Conservation (phyloP, 2,888 invertebrate species). For the Stramonita haemastoma region DNA sequence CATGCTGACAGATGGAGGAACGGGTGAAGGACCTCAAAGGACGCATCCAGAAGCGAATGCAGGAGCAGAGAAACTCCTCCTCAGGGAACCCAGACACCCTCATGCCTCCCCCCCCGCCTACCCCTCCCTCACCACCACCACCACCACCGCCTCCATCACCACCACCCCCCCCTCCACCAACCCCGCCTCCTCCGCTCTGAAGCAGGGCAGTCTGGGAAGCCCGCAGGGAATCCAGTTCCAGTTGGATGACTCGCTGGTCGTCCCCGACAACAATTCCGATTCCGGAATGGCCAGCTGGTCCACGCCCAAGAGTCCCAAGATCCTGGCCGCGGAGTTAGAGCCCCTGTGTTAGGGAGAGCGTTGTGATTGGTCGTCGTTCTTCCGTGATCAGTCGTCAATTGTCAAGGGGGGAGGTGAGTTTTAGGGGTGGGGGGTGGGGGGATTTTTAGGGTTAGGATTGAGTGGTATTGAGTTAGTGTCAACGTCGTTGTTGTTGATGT, state of each 20-base stretch:
- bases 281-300: slow-evolving; percentile 61
- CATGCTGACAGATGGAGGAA: slow-evolving; percentile 63
- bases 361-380: too few species aligned
- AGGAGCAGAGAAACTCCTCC: slow-evolving; percentile 51
- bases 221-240: slow-evolving; percentile 22
- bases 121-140: not conserved
- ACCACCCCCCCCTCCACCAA: not conserved
- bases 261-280: slow-evolving; percentile 60
- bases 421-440: too few species aligned
- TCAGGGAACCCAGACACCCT: not conserved
- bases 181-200: not conserved
- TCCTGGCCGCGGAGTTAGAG: slow-evolving; percentile 49
- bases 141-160: not conserved
- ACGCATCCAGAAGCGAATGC: slow-evolving; percentile 60
- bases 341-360: slow-evolving; percentile 38
- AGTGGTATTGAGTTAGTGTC: not conserved
- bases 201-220: not conserved
- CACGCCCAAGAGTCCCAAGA: slow-evolving; percentile 55
- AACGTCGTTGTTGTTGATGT: not conserved
- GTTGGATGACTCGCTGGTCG: slow-evolving; percentile 48
- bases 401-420: too few species aligned
- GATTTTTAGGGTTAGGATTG: too few species aligned
- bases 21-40: slow-evolving; percentile 65
- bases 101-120: not conserved
- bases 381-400: too few species aligned